Evolutionary conservation across 2,113 vertebrate species (phyloP), one percentile per base, ranked within the genome.

Genomic region (Diglossa brunneiventris): DNA sequence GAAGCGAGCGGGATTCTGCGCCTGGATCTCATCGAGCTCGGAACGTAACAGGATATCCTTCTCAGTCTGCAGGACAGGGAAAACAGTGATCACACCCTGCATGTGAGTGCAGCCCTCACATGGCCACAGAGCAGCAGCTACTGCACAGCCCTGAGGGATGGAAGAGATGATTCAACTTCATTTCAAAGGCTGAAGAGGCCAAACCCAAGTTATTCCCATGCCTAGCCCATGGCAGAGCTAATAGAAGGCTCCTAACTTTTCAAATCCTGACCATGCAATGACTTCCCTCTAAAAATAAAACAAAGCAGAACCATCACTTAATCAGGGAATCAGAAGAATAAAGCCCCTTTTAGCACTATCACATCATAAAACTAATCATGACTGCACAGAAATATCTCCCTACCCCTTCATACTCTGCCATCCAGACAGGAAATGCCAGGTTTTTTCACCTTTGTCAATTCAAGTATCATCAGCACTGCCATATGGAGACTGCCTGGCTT

Each of bases 11-110:
- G 99, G 98, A 74, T 99, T 78, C 56, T 98, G 98, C 6, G 94
- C 98, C 94, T 97, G 96, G 69, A 99, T 97, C 55, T 99, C 99
- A 49, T 99, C 99, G 87, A 99, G 97, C 96, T 99, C 99, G 0
- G 98, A 90, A 6, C 98, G 98, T 42, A 99, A 89, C 94, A 99
- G 97, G 91, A 99, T 99, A 92, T 99, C 99, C 94, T 99, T 99
- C 97, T 99, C 99, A 0, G 98, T 98, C 99, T 99, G 98, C 18
- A 33, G 78, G 80, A 22, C 30, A 70, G 84, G 37, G 24, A 75
- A 70, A 90, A 46, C 61, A 61, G 4, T 8, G 0, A 73, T 86
- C 83, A 95, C 1, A 4, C 31, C 70, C 67, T 74, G 81, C 64
- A 24, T 21, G 30, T 10, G 7, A 56, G 13, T 16, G 33, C 23